These are phyloP conservation scores for Tinamus guttatus DNA, from an alignment of 2,113 vertebrate species.

Conservation along the genomic window DNA sequence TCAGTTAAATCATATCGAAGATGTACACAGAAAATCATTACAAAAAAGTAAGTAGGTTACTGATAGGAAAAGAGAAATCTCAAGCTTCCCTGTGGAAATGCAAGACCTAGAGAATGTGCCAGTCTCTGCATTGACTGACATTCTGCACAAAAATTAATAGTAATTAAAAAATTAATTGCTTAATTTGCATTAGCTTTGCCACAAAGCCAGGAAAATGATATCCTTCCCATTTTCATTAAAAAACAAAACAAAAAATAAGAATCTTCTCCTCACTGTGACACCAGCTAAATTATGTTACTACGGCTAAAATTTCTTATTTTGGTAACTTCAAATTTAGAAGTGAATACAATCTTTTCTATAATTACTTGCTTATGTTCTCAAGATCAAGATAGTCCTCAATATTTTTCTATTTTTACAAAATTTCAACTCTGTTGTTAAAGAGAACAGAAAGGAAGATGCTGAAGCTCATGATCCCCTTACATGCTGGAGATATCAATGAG, in stretches of 20 bases:
- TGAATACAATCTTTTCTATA: not conserved
- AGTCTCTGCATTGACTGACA: not conserved
- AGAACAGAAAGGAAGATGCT: not conserved
- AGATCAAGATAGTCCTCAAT: not conserved
- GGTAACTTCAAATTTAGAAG: not conserved
- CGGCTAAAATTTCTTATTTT: not conserved
- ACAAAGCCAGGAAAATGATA: not conserved
- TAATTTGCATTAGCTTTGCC: not conserved
- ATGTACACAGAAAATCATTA: not conserved
- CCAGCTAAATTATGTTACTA: not conserved
- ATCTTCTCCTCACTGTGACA: not conserved
- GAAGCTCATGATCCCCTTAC: slow-evolving; percentile 78
- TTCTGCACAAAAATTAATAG: not conserved
- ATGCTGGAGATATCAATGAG: slow-evolving; percentile 98
- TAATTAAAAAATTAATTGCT: not conserved
- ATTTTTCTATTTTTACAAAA: not conserved
- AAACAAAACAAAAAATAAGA: not conserved
- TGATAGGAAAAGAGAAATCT: not conserved
- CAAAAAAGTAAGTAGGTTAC: not conserved
- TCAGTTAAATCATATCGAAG: not conserved
- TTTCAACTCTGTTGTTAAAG: not conserved
- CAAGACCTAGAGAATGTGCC: not conserved
- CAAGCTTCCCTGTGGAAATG: not conserved
- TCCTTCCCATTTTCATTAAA: not conserved
- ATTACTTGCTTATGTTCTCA: not conserved